These are phyloP conservation scores for Syngnathus rostellatus DNA, from an alignment of 2,797 vertebrate genomes.

Conservation along the genomic window DNA sequence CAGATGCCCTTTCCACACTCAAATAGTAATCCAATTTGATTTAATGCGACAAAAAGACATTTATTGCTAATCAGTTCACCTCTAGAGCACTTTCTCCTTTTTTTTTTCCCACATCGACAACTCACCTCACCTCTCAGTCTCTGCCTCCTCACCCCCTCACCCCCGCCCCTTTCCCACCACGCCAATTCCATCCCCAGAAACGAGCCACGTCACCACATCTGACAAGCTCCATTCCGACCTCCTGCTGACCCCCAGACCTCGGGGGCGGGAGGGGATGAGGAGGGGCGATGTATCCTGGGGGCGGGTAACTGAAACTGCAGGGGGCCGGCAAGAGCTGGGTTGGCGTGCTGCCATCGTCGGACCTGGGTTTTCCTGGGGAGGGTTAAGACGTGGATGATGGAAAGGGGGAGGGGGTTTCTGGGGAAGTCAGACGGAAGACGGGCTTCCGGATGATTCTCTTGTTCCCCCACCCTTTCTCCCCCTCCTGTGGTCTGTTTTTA, in stretches of 20 bases:
- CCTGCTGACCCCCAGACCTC: conserved; percentile 37
- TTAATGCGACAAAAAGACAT: not conserved
- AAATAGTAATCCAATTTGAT: not conserved
- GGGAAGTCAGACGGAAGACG: conserved; percentile 20
- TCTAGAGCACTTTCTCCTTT: conserved; percentile 23
- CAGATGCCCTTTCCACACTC: not conserved
- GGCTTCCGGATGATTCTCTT: conserved; percentile 21
- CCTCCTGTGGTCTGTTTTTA: conserved; percentile 43
- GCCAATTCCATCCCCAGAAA: conserved; percentile 31
- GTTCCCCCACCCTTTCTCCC: conserved; percentile 31
- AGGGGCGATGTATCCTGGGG: conserved; percentile 63
- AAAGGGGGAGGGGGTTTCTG: conserved; percentile 5
- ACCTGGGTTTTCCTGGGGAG: conserved; percentile 55
- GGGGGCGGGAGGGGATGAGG: conserved; percentile 53
- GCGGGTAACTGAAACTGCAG: conserved; percentile 61
- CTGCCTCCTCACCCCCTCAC: conserved; percentile 4
- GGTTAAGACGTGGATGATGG: conserved; percentile 21
- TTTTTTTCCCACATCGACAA: conserved; percentile 34
- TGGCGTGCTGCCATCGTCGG: conserved; percentile 80
- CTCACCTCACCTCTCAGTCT: conserved; percentile 33
- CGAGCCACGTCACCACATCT: conserved; percentile 26
- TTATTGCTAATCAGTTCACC: conserved; percentile 17
- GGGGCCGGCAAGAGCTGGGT: conserved; percentile 78
- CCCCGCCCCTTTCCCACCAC: not conserved
- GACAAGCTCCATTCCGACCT: conserved; percentile 45